Percentiles rank a stretch among this genome's conserved stretches.
Conservation (phyloP, 2,888 invertebrate genomes). For the Homarus gammarus region DNA sequence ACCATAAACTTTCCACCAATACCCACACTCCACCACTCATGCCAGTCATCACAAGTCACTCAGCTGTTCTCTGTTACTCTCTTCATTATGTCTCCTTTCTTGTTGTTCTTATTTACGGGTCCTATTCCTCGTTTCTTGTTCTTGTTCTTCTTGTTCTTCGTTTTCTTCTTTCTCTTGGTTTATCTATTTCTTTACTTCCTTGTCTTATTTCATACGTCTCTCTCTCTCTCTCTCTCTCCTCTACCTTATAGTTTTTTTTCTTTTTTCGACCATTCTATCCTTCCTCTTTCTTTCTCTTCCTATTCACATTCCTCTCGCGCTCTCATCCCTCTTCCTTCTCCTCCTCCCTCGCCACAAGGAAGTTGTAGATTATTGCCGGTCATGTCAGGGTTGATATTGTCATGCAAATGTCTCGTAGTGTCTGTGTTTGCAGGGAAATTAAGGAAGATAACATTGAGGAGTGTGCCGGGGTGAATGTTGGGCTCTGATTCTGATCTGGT, state of each 20-base stretch:
- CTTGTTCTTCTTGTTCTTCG: not conserved
- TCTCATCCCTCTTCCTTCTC: not conserved
- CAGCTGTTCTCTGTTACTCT: too few relatives aligned
- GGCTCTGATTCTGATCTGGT: conserved; percentile 18
- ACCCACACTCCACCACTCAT: too few relatives aligned
- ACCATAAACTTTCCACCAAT: too few relatives aligned
- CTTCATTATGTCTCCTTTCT: too few relatives aligned
- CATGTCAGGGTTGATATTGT: conserved; percentile 45
- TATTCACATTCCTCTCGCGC: too few relatives aligned
- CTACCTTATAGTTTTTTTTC: too few relatives aligned
- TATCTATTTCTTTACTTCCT: too few relatives aligned
- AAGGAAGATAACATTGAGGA: conserved; percentile 53
- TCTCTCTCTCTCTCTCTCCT: conserved; percentile 22
- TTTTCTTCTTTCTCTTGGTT: not conserved
- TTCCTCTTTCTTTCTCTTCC: too few relatives aligned
- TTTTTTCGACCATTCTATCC: too few relatives aligned
- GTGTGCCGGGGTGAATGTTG: not conserved
- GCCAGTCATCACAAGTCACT: too few relatives aligned
- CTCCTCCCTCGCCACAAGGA: conserved; percentile 22
- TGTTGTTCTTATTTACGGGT: not conserved
- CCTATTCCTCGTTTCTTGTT: too few relatives aligned
- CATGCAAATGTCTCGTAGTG: conserved; percentile 44
- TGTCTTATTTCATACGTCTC: too few relatives aligned
- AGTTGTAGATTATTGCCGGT: conserved; percentile 50
- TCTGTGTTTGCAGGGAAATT: conserved; percentile 51